Evolutionary conservation across 2,888 invertebrate species (phyloP), one percentile per base, ranked within the genome.

Genomic region (Tricholauxania praeusta): DNA sequence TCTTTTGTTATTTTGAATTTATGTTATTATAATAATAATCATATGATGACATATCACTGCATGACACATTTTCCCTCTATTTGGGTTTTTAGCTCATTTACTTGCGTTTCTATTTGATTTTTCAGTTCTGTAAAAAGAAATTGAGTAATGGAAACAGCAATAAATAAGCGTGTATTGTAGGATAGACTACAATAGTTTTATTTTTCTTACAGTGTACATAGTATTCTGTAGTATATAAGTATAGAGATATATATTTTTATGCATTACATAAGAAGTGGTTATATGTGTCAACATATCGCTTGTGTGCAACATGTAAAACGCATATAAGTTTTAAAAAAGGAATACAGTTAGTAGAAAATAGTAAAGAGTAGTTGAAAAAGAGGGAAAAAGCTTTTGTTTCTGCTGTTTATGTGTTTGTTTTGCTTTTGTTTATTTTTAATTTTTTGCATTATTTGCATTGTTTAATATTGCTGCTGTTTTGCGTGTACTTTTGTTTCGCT

Each of bases 31-130:
- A 72, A 74, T 75, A 80, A 79, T 81, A 80, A 80, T 77, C 72
- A 78, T 79, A 82, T 84, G 85, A 87, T 87, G 88, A 90, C 87
- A 87, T 87, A 88, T 96, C 95, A 96, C 95, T 96, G 96, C 92
- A 96, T 93, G 89, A 94, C 95, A 91, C 96, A 96, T 91, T 95
- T 96, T 91, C 95, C 96, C 92, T 97, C 97, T 89, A 97, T 94
- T 91, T 96, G 95, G 88, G 96, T 93, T 91, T 96, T 97, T 89
- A 97, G 91, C 92, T 97, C 96, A 89, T 94, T 96, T 90, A 97
- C 96, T 92, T 96, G 96, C 89, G 96, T 94, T 91, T 97, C 96
- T 92, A 97, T 93, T 90, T 96, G 94, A 91, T 97, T 96, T 93
- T 96, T 97, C 92, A 97, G 90, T 91, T 96, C 97, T 97, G 94